Evolutionary conservation across 2,113 vertebrate genomes (phyloP).

Genomic region (Sinosuthora webbiana): DNA sequence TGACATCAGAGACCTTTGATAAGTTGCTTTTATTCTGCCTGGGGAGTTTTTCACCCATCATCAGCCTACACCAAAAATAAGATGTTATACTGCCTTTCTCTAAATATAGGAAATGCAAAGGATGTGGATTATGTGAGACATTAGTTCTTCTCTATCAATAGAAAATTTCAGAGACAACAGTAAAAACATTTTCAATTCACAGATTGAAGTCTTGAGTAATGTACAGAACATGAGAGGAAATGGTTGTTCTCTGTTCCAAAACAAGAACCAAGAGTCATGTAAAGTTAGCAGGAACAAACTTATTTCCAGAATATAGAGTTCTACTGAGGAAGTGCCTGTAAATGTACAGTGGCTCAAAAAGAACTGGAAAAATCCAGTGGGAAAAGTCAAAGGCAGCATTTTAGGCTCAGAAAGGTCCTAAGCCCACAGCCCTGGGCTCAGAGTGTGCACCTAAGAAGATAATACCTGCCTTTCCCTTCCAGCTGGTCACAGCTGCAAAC

Average conservation of each 20-base stretch:
- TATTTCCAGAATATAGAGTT: neutral
- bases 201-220: neutral
- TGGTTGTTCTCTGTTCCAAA: neutral
- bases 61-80: neutral
- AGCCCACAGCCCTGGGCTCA: neutral
- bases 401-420: neutral
- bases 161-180: neutral
- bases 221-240: neutral
- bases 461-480: neutral
- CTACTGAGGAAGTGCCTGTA: neutral
- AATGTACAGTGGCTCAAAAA: neutral
- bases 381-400: neutral
- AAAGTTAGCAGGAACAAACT: neutral
- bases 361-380: neutral
- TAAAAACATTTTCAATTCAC: neutral
- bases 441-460: accelerated
- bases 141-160: neutral
- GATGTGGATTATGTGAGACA: neutral
- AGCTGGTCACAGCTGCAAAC: neutral
- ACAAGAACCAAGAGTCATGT: neutral
- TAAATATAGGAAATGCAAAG: neutral
- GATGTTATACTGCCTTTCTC: neutral
- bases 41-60: neutral
- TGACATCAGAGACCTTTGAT: neutral
- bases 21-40: neutral